Evolutionary conservation across 2,888 invertebrate species (phyloP), one percentile per base, ranked within the genome.

Genomic region (Eudemis profundana): DNA sequence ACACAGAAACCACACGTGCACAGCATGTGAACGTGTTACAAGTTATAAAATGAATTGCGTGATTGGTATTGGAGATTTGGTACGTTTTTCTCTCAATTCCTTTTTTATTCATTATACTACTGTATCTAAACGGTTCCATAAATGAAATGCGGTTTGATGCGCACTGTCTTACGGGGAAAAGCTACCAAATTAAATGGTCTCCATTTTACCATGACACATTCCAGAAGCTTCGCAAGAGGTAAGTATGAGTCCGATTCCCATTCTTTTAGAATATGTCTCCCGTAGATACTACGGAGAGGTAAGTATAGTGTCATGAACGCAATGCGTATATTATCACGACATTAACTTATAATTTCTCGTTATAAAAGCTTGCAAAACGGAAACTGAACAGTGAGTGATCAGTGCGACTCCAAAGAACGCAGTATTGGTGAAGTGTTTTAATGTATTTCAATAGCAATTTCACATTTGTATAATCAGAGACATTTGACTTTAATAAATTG

Each of bases 361-460:
- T 83, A 84, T 81, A 85, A 87, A 89, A 90, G 90, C 90, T 88
- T 88, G 87, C 90, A 87, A 89, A 89, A 89, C 74, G 89, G 88
- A 77, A 87, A 84, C 85, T 81, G 81, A 84, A 77, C 79, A 82
- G 86, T 83, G 87, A 83, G 86, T 86, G 86, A 82, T 77, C 77
- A 81, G 83, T 85, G 85, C 75, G 40, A 42, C 42, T 42, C 51
- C 49, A 38, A 42, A 57, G 54, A 42, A 57, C 50, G 82, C 79
- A 78, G 67, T 72, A 73, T 71, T 71, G 72, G 75, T 78, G 78
- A 78, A 78, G 74, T 70, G 75, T 73, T 73, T 33, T 68, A 81
- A 84, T 85, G 86, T 81, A 86, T 86, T 87, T 86, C 74, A 76
- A 72, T 74, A 81, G 75, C 80, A 78, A 72, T 72, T 68, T 79